Evolutionary conservation across 2,113 vertebrate species (phyloP).

Genomic region (Hippolais icterina): DNA sequence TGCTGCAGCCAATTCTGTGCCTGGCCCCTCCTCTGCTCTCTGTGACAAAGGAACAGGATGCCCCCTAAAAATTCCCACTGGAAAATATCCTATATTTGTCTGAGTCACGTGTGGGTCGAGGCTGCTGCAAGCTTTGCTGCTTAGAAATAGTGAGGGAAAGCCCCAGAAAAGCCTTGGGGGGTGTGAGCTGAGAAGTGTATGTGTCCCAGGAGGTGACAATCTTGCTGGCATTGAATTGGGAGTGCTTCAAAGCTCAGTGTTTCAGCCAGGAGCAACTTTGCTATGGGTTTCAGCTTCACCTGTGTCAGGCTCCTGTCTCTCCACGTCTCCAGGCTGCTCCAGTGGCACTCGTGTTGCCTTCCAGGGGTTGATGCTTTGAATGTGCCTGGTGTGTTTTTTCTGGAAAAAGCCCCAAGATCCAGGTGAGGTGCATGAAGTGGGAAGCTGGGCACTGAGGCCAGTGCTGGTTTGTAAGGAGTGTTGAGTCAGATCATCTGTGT

Average conservation of each 20-base stretch:
- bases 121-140: neutral
- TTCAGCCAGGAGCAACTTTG: neutral
- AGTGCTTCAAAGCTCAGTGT: neutral
- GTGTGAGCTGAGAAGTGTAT: fast-evolving
- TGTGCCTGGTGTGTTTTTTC: fast-evolving
- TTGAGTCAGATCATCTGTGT: neutral
- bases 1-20: neutral
- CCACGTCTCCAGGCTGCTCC: neutral
- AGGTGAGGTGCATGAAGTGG: fast-evolving
- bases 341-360: fast-evolving
- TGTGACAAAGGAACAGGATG: neutral
- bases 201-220: neutral
- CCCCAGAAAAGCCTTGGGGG: neutral
- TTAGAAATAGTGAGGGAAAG: neutral
- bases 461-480: neutral
- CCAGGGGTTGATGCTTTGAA: neutral
- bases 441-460: neutral
- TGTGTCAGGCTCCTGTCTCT: neutral
- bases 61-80: neutral
- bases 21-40: fast-evolving
- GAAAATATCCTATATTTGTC: neutral
- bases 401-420: neutral
- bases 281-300: neutral
- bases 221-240: neutral
- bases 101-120: fast-evolving